phyloP scores from a whole-genome alignment of 2,797 vertebrate species.

The Tenualosa thibaudeaui region DNA sequence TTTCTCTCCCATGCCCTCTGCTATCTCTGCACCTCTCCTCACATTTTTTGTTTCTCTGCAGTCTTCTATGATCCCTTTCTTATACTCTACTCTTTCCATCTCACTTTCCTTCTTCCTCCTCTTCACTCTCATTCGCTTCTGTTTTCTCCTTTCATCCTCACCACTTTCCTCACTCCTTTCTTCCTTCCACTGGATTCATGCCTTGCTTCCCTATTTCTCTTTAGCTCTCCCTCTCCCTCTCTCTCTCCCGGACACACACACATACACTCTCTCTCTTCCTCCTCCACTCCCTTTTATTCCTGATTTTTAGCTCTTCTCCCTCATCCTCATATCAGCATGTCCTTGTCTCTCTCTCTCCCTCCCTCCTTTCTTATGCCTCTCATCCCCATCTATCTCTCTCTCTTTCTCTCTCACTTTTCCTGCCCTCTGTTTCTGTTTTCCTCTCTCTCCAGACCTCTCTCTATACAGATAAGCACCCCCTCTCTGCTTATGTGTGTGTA shows the following conservation, averaged over 20 bases:
- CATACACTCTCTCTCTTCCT: no score
- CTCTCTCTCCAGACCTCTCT: slow-evolving; percentile 3
- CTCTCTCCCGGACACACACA: not conserved
- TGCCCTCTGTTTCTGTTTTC: not conserved
- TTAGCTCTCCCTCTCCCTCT: not conserved
- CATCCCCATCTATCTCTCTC: not conserved
- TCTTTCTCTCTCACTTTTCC: not conserved
- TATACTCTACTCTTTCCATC: not conserved
- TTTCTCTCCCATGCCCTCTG: not conserved
- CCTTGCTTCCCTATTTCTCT: not conserved
- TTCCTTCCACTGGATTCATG: not conserved
- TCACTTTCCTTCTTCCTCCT: not conserved
- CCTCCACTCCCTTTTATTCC: not conserved
- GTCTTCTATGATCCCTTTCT: not conserved
- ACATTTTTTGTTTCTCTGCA: not conserved
- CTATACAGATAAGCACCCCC: not conserved
- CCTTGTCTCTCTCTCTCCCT: not conserved
- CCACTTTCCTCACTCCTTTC: not conserved
- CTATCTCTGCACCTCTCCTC: not conserved
- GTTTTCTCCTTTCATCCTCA: not conserved
- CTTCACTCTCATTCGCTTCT: not conserved
- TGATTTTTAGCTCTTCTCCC: not conserved
- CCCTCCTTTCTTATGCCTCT: not conserved
- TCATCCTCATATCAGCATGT: not conserved
- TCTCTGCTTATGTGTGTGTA: not conserved